Evolutionary conservation across 1,140 invertebrate species (phyloP).

Genomic region (Thaumetopoea pityocampa): DNA sequence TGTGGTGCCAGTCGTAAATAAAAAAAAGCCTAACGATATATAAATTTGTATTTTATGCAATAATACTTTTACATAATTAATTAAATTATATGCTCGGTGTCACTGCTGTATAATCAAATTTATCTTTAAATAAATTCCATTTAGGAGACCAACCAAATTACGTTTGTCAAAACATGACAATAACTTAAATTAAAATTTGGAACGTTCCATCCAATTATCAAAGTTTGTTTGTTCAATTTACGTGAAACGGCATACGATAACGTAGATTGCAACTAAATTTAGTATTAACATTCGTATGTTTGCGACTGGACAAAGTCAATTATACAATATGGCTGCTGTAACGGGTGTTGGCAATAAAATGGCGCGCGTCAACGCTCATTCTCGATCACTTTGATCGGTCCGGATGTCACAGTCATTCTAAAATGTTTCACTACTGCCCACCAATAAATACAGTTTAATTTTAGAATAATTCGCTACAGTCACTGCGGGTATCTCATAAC

Average conservation of each 20-base stretch:
- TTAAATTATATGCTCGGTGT: no score
- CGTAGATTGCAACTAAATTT: slow-evolving; percentile 17
- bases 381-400: slow-evolving; percentile 61
- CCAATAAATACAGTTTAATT: slow-evolving; percentile 43
- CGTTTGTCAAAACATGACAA: slow-evolving; percentile 1
- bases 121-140: no score
- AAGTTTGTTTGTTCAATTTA: slow-evolving; percentile 15
- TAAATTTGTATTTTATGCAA: no score
- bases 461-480: slow-evolving; percentile 47
- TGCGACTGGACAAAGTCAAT: slow-evolving; percentile 40
- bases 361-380: slow-evolving; percentile 35
- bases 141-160: no score
- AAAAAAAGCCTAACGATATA: no score
- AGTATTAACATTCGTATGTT: slow-evolving; percentile 23
- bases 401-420: slow-evolving; percentile 41
- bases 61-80: no score
- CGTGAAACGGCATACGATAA: slow-evolving; percentile 12
- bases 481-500: slow-evolving; percentile 17
- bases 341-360: slow-evolving; percentile 43
- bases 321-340: slow-evolving; percentile 41
- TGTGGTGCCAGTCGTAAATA: slow-evolving; percentile 11
- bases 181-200: slow-evolving; percentile 4
- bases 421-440: slow-evolving; percentile 28
- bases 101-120: no score
- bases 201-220: background rate